These are phyloP conservation scores for Drosophila mercatorum DNA, from an alignment of 2,888 invertebrate species.

Conservation along the genomic window DNA sequence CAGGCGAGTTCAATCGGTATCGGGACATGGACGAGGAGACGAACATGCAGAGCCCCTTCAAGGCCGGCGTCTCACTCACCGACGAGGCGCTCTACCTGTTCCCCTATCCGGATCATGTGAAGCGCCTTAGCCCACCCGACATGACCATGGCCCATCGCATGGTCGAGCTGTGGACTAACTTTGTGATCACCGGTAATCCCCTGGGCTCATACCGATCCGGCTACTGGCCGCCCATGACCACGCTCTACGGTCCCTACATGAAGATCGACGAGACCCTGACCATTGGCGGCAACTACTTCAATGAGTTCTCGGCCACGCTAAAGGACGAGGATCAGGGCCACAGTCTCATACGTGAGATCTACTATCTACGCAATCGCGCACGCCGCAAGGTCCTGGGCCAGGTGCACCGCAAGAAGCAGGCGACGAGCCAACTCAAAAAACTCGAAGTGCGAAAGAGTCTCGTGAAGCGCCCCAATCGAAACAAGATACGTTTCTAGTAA, in stretches of 20 bases:
- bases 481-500: conserved; percentile 65
- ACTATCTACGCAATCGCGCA: conserved; percentile 69
- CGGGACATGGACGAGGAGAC: conserved; percentile 83
- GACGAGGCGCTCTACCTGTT: conserved; percentile 87
- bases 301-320: conserved; percentile 81
- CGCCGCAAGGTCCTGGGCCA: conserved; percentile 32
- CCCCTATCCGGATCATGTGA: conserved; percentile 82
- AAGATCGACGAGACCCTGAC: conserved; percentile 82
- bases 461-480: conserved; percentile 70
- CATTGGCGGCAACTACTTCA: conserved; percentile 82
- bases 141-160: conserved; percentile 84
- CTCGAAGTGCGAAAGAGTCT: conserved; percentile 58
- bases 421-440: conserved; percentile 38
- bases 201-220: conserved; percentile 74
- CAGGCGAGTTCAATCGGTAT: conserved; percentile 84
- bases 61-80: conserved; percentile 86
- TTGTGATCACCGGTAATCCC: conserved; percentile 82
- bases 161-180: conserved; percentile 85
- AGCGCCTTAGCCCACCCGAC: conserved; percentile 82
- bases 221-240: conserved; percentile 84
- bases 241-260: conserved; percentile 83
- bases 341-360: conserved; percentile 75
- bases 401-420: conserved; percentile 47
- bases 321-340: conserved; percentile 76
- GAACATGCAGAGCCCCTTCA: conserved; percentile 84